phyloP scores from a whole-genome alignment of 2,113 vertebrate genomes.

The Neoarius graeffei region DNA sequence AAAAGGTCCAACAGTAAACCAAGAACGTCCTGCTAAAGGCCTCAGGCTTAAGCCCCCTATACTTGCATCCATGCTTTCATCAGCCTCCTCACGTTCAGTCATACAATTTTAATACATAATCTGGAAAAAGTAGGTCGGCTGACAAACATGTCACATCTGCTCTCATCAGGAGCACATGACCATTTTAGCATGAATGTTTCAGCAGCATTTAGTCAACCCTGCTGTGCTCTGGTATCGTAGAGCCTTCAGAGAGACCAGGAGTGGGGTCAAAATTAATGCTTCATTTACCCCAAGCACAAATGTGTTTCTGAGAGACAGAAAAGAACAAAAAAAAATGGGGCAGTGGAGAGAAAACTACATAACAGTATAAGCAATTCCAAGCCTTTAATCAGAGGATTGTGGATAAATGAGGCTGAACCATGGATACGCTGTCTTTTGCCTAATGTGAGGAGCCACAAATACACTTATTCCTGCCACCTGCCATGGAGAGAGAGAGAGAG shows the following conservation, averaged over 20 bases:
- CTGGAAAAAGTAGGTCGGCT: constrained; percentile 77
- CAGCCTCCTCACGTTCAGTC: constrained; percentile 64
- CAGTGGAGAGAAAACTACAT: not conserved
- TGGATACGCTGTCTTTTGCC: not conserved
- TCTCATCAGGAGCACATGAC: constrained; percentile 64
- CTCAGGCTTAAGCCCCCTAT: constrained; percentile 50
- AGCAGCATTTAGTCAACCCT: constrained; percentile 49
- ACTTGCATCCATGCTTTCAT: constrained; percentile 68
- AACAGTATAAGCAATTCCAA: not conserved
- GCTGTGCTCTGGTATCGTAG: constrained; percentile 24
- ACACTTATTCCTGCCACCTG: not conserved
- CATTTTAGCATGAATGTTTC: constrained; percentile 67
- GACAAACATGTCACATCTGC: constrained; percentile 77
- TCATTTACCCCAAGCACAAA: constrained; percentile 23
- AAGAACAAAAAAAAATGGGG: not conserved
- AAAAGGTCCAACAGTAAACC: constrained; percentile 62
- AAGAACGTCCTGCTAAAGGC: constrained; percentile 36
- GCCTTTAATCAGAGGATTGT: not conserved
- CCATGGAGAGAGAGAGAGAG: not conserved
- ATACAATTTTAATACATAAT: constrained; percentile 79
- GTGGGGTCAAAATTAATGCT: constrained; percentile 27
- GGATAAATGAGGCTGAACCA: not conserved
- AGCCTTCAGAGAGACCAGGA: constrained; percentile 6
- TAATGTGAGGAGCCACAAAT: constrained; percentile 1
- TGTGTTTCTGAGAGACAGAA: not conserved